Percentiles rank a stretch among this genome's conserved stretches.
phyloP scores from a whole-genome alignment of 1,140 invertebrate genomes.

The Drosophila mojavensis region DNA sequence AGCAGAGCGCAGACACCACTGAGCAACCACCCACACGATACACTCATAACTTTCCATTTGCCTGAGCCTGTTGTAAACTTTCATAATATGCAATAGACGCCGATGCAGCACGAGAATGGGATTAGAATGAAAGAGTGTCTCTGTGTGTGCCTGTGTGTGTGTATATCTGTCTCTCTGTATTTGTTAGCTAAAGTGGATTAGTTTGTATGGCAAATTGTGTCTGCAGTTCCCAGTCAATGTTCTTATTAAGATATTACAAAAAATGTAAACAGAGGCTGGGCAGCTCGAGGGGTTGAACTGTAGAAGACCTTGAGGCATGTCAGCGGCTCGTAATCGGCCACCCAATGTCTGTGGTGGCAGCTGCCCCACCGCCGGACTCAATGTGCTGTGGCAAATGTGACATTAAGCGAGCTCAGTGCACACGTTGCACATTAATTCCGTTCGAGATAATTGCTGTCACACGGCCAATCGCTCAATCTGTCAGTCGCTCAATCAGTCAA shows the following conservation, averaged over 20 bases:
- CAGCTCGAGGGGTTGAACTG: background rate
- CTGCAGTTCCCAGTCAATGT: constrained; percentile 21
- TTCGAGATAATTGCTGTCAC: constrained; percentile 34
- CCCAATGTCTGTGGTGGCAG: constrained; percentile 15
- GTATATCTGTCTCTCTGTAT: background rate
- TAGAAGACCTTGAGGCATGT: constrained; percentile 1
- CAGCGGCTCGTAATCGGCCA: constrained; percentile 19
- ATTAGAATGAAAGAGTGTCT: constrained; percentile 33
- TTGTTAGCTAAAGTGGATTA: constrained; percentile 45
- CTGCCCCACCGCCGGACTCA: constrained; percentile 18
- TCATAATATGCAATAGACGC: constrained; percentile 39
- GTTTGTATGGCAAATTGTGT: constrained; percentile 37
- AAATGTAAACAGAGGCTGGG: constrained; percentile 12
- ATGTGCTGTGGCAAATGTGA: constrained; percentile 44
- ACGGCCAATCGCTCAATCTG: constrained; percentile 1
- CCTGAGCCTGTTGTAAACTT: constrained; percentile 53
- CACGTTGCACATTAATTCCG: constrained; percentile 51
- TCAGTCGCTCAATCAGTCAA: constrained; percentile 1
- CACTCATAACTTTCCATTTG: constrained; percentile 53
- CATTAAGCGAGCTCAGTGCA: constrained; percentile 43
- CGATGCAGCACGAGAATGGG: constrained; percentile 38
- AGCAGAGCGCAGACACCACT: too few relatives aligned
- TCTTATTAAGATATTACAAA: constrained; percentile 35
- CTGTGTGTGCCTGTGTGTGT: background rate
- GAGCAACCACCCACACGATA: background rate